Conservation (phyloP, 1,140 invertebrate genomes). For the Macrotrachela quadricornifera region DNA sequence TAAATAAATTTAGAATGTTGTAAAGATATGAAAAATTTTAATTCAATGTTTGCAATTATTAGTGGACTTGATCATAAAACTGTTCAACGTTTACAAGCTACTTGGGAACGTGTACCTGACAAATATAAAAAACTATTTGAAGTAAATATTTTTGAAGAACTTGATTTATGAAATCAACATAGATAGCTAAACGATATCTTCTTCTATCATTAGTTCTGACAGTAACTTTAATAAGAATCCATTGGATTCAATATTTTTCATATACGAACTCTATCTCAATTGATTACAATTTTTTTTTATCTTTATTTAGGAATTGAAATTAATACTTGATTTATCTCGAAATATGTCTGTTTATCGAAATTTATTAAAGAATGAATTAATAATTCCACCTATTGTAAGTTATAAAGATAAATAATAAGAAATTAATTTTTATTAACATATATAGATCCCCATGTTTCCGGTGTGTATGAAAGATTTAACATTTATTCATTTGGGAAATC, state of each 20-base stretch:
- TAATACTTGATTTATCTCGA: conserved; percentile 83
- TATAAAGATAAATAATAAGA: too few relatives aligned
- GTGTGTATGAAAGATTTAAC: conserved; percentile 66
- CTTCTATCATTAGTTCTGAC: too few relatives aligned
- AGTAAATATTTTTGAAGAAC: too few relatives aligned
- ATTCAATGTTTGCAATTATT: conserved; percentile 97
- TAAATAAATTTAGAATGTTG: conserved; percentile 35
- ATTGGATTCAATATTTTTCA: too few relatives aligned
- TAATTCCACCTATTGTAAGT: conserved; percentile 49
- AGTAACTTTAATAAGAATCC: too few relatives aligned
- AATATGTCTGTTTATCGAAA: conserved; percentile 98
- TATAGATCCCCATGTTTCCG: conserved; percentile 51
- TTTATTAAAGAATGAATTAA: conserved; percentile 61
- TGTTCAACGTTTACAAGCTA: conserved; percentile 62
- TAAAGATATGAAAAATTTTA: conserved; percentile 97
- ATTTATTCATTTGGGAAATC: conserved; percentile 90
- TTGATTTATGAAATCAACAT: too few relatives aligned
- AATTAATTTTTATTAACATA: too few relatives aligned
- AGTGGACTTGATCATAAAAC: conserved; percentile 83
- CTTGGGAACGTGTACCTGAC: conserved; percentile 50
- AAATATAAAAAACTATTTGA: too few relatives aligned
- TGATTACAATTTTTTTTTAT: too few relatives aligned
- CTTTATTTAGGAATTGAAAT: conserved; percentile 48
- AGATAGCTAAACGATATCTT: too few relatives aligned
- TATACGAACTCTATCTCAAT: too few relatives aligned